Evolutionary conservation across 2,888 invertebrate species (phyloP), one percentile per base, ranked within the genome.

Genomic region (Athalia rosae): DNA sequence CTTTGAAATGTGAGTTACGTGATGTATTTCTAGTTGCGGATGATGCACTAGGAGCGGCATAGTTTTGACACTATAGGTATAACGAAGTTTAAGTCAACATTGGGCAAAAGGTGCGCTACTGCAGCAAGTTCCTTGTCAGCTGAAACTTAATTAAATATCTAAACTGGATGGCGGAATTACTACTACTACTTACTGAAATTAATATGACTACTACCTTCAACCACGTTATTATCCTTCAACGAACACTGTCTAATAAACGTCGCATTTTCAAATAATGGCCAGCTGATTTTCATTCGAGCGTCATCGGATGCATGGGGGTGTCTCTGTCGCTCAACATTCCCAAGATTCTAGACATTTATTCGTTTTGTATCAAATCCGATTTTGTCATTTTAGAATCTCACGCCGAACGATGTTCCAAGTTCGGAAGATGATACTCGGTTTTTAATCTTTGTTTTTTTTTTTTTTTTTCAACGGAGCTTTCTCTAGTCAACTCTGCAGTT

Each of bases 61-160:
- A n/a, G 11, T 11, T 53, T 7, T 53, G 7, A 53, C 53, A 53
- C 7, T 50, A 11, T 50, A 7, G 9, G n/a, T 4, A 9, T n/a
- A 53, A 9, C 53, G 13, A 58, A 4, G 45, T 67, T 58, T 45
- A 13, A 71, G 71, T 58, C 13, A 58, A 58, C 13, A 9, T 11
- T 28, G 9, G 50, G 7, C 13, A 15, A 53, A 28, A 28, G 28
- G 28, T 28, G 28, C 1, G 28, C 28, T 28, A 28, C 28, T 28
- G 28, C 28, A 58, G 71, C 11, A n/a, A n/a, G 71, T 88, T 87
- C 85, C 87, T 88, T 87, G 88, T 87, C 87, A 86, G 86, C 86
- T 85, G 88, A 89, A 89, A 89, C 89, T 89, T 89, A 89, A 89
- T 89, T 89, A 89, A 89, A 89, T 89, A 89, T 89, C 89, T 86